Conservation (phyloP, 2,797 vertebrate species). For the Anguilla anguilla region DNA sequence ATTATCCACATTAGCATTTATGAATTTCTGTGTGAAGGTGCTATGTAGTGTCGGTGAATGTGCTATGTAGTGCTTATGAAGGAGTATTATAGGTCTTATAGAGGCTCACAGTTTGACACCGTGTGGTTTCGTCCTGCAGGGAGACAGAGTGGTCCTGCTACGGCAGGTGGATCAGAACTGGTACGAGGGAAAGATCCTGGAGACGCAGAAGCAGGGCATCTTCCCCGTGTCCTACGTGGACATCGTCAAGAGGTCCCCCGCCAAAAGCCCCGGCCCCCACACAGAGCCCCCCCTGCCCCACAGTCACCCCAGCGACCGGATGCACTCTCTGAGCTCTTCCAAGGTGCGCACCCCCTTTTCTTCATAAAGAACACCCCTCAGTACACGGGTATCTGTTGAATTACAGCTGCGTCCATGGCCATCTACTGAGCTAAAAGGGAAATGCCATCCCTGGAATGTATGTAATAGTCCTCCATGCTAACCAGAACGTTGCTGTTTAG, state of each 20-base stretch:
- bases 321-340: conserved; percentile 71
- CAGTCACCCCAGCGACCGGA: conserved; percentile 77
- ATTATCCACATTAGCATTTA: background rate
- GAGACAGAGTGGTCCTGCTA: conserved; percentile 80
- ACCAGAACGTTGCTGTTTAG: background rate
- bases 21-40: background rate
- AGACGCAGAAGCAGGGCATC: conserved; percentile 84
- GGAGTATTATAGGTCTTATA: background rate
- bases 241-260: conserved; percentile 73
- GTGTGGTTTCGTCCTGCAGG: conserved; percentile 59
- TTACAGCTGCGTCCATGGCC: background rate
- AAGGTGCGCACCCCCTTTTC: conserved; percentile 68
- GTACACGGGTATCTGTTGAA: background rate
- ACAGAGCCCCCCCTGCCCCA: conserved; percentile 72
- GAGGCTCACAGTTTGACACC: background rate
- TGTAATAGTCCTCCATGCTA: background rate
- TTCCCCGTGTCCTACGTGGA: conserved; percentile 88
- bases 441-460: background rate
- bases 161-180: conserved; percentile 88
- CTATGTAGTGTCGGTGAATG: background rate
- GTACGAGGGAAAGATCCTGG: conserved; percentile 84
- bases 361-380: background rate
- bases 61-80: background rate
- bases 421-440: background rate
- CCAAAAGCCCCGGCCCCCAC: conserved; percentile 71